Percentiles rank a stretch among this genome's conserved stretches.
phyloP scores from a whole-genome alignment of 2,888 invertebrate species.

The Eustalomyia histrio region DNA sequence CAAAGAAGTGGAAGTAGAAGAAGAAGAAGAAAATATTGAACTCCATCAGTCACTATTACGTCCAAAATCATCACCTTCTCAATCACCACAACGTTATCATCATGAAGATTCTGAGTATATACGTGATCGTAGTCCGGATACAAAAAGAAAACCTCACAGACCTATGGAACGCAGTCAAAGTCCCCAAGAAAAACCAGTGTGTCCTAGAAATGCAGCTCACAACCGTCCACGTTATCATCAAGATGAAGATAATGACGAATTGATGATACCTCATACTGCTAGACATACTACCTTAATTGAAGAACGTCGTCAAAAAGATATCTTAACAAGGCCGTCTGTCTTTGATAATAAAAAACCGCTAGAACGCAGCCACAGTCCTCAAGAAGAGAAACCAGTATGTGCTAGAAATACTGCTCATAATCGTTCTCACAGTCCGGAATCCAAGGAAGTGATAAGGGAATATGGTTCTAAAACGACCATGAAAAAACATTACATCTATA shows the following conservation, averaged over 20 bases:
- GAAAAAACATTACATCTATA: slow-evolving; percentile 21
- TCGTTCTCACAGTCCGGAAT: slow-evolving; percentile 28
- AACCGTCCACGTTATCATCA: slow-evolving; percentile 49
- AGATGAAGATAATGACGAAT: slow-evolving; percentile 66
- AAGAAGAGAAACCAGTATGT: slow-evolving; percentile 3
- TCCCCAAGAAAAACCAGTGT: slow-evolving; percentile 3
- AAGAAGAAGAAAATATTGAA: neutral
- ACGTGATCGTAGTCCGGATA: neutral
- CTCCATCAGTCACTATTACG: neutral
- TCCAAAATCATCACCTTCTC: neutral
- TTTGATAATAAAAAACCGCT: slow-evolving; percentile 54
- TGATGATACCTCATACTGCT: slow-evolving; percentile 68
- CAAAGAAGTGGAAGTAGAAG: neutral
- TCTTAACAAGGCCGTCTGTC: slow-evolving; percentile 80
- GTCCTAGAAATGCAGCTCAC: neutral
- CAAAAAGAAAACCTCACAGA: neutral
- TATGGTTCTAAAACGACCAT: slow-evolving; percentile 4
- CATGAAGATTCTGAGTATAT: slow-evolving; percentile 3
- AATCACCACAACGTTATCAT: neutral
- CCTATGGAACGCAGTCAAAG: slow-evolving; percentile 5
- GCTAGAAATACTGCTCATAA: slow-evolving; percentile 8
- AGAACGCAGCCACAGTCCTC: slow-evolving; percentile 1
- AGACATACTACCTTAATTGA: slow-evolving; percentile 74
- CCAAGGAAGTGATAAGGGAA: neutral
- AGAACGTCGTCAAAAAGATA: slow-evolving; percentile 79